Base-by-base conservation (phyloP, 2,797 vertebrate genomes). In the Sus cebifrons region DNA sequence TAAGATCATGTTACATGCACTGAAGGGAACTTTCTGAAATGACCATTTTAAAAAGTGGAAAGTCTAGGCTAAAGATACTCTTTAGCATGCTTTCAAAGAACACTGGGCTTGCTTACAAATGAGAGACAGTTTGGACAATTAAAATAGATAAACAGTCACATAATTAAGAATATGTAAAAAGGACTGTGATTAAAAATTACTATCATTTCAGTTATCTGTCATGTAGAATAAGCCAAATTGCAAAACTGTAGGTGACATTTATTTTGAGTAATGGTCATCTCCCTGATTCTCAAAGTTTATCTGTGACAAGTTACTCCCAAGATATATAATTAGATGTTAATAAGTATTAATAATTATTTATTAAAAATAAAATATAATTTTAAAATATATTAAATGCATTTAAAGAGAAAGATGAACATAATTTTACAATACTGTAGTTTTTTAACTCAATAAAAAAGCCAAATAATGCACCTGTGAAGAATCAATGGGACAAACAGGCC, bases 1-100 rank as follows among this genome's bases (percentile, higher is more conserved):
- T 85, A 78, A 96, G 18, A 81, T 88, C 52, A 56, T 64, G 82
- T 62, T 40, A 73, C 2, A 44, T 23, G 16, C 78, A 81, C 29
- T 74, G 36, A 85, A 58, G 64, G 27, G 58, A 87, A 18, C 56
- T 71, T 96, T 68, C 36, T 83, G 44, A 92, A 96, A 95, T 36
- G 58, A 27, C 54, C 29, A 62, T 81, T 36, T 36, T 71, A 75
- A 84, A 96, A 81, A 84, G 32, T 84, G 32, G 32, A 84, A 92
- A 73, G 27, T 89, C 18, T 91, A 7, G 17, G 52, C 74, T 88
- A 14, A 84, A 73, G 14, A 62, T 40, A 3, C 1, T 91, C 36
- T 62, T 83, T 36, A 36, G 21, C 6, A 49, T 83, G 32, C 29
- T 93, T 90, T 86, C 52, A 83, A 36, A 88, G 40, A 94, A 86